These are phyloP conservation scores for Lithophane ornitopus DNA, from an alignment of 2,888 invertebrate genomes.

Conservation along the genomic window DNA sequence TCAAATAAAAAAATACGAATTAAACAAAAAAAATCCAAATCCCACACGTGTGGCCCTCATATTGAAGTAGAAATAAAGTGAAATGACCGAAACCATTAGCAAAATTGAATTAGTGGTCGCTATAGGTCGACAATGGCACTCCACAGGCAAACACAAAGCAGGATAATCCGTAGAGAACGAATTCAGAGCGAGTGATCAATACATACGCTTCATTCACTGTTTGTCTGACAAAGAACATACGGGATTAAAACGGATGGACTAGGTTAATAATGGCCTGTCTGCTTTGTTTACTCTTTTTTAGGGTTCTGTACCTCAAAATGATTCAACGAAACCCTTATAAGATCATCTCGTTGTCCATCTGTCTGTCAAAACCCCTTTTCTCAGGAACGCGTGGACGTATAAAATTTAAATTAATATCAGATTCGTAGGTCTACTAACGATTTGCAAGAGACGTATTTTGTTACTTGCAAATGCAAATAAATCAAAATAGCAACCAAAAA, in stretches of 20 bases:
- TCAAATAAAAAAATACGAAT: neutral
- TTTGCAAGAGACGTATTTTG: too few relatives aligned
- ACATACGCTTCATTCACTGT: constrained; percentile 55
- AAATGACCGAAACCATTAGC: constrained; percentile 78
- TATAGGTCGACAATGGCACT: constrained; percentile 80
- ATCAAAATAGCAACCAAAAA: neutral
- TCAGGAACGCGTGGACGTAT: neutral
- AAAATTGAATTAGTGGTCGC: constrained; percentile 82
- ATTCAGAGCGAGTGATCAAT: constrained; percentile 57
- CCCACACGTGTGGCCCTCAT: constrained; percentile 39
- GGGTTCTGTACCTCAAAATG: neutral
- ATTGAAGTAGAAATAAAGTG: constrained; percentile 60
- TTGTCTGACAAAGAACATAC: constrained; percentile 65
- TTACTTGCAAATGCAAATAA: neutral
- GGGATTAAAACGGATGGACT: constrained; percentile 58
- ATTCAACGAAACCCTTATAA: neutral
- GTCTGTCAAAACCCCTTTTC: neutral
- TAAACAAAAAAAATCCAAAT: constrained; percentile 19
- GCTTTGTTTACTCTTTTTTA: constrained; percentile 35
- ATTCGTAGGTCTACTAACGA: neutral
- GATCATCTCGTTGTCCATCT: neutral
- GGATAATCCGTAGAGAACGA: constrained; percentile 72
- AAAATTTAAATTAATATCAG: neutral
- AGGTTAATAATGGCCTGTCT: constrained; percentile 50
- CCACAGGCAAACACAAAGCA: constrained; percentile 70